Percentiles rank a stretch among this genome's conserved stretches.
Conservation (phyloP, 1,140 invertebrate species). For the Brachionus sp. region DNA sequence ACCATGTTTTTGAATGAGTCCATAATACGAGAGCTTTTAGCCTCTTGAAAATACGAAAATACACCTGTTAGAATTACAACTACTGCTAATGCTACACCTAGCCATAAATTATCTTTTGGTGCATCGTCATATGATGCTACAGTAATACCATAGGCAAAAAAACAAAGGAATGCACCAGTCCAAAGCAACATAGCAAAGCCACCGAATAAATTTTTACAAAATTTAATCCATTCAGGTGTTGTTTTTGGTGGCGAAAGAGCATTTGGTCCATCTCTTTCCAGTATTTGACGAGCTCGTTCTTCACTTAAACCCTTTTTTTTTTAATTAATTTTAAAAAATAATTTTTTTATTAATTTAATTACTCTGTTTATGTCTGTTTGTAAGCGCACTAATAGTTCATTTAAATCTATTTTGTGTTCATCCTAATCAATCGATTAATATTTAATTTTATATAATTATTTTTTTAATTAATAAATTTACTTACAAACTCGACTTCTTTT, state of each 20-base stretch:
- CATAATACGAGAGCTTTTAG: constrained; percentile 72
- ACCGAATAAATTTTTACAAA: constrained; percentile 94
- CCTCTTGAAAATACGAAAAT: constrained; percentile 61
- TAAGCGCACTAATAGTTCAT: constrained; percentile 7
- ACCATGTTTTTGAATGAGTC: constrained; percentile 66
- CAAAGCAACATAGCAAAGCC: constrained; percentile 92
- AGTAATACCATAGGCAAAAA: constrained; percentile 91
- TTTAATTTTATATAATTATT: neutral
- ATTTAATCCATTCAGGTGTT: constrained; percentile 96
- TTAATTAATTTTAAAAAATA: neutral
- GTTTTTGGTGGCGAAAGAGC: constrained; percentile 76
- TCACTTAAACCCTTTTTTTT: neutral
- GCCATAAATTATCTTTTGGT: constrained; percentile 74
- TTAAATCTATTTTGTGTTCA: constrained; percentile 39
- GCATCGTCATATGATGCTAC: constrained; percentile 79
- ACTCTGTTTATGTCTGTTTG: neutral
- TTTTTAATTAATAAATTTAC: neutral
- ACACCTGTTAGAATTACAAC: constrained; percentile 60
- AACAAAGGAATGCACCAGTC: constrained; percentile 94
- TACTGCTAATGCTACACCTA: constrained; percentile 56
- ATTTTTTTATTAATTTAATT: neutral
- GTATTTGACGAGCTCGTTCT: neutral
- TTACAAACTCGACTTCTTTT: constrained; percentile 44
- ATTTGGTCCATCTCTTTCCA: constrained; percentile 47
- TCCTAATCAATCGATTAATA: neutral